A percentile compares a stretch with the other conserved stretches of the same genome.
Evolutionary conservation across 2,888 invertebrate species (phyloP).

Genomic region (Epiblema foenella): DNA sequence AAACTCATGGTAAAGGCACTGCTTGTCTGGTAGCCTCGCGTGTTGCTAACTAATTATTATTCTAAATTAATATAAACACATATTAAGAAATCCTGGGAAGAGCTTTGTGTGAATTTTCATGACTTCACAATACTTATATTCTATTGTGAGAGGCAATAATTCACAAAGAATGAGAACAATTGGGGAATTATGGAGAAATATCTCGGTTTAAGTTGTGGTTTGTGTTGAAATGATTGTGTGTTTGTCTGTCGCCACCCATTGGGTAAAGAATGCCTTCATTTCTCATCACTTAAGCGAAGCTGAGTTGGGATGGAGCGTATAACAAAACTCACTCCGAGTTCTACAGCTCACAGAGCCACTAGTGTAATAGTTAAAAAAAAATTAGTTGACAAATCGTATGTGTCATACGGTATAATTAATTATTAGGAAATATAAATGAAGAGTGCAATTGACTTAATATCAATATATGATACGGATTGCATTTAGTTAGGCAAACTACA

Average conservation of each 20-base stretch:
- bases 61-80: constrained; percentile 28
- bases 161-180: constrained; percentile 38
- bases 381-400: no score
- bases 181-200: constrained; percentile 42
- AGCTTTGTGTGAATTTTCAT: constrained; percentile 37
- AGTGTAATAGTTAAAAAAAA: no score
- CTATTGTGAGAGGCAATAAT: constrained; percentile 34
- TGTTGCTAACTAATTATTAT: constrained; percentile 30
- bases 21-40: constrained; percentile 10
- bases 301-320: no score
- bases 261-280: neutral
- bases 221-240: constrained; percentile 27
- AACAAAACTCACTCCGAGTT: no score
- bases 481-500: constrained; percentile 19
- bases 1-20: no score
- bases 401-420: no score
- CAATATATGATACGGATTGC: no score
- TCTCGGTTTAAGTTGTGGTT: constrained; percentile 15
- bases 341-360: no score
- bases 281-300: neutral
- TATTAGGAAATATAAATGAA: no score
- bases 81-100: constrained; percentile 44
- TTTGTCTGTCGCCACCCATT: constrained; percentile 13
- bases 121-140: constrained; percentile 40
- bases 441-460: no score